Evolutionary conservation across 1,140 invertebrate species (phyloP), one percentile per base, ranked within the genome.

Genomic region (Papilio aristodemus): DNA sequence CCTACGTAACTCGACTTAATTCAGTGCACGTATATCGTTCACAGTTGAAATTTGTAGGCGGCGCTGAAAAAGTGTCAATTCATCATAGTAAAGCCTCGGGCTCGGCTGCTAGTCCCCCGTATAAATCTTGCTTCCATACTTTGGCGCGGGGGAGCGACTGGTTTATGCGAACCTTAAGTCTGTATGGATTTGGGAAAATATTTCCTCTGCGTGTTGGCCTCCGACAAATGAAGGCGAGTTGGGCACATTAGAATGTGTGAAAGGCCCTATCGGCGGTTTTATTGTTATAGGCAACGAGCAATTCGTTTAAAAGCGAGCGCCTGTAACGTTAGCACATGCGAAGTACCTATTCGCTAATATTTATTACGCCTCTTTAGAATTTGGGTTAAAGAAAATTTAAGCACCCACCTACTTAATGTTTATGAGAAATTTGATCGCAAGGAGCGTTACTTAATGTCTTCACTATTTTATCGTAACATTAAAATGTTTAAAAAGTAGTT

Each of bases 131-230:
- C 90, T 92, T 89, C 89, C 84, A 90, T 91, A 90, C 89, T 92
- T 91, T 87, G 81, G 89, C 81, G 90, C 84, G 82, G 89, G 62
- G 89, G 88, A 87, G 85, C 90, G 89, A 86, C 87, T 92, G 91
- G 84, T 92, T 92, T 92, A 92, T 92, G 91, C 78, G 90, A 91
- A 92, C 89, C 90, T 92, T 91, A 92, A 92, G 91, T 90, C 91
- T 90, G 90, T 92, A 92, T 92, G 91, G 91, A 92, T 92, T 92
- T 92, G 86, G 85, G 82, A 86, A 92, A 92, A 92, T 92, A 92
- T 92, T 92, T 90, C 90, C 87, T 83, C 81, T 83, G 78, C 86
- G 85, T 89, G 87, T 85, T 83, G 79, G 85, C 86, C 88, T 79
- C 78, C 86, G 79, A 86, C 86, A 90, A 90, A 89, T 89, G 87